A percentile compares a stretch with the other conserved stretches of the same genome.
phyloP scores from a whole-genome alignment of 2,113 vertebrate genomes.

The Nothoprocta perdicaria region DNA sequence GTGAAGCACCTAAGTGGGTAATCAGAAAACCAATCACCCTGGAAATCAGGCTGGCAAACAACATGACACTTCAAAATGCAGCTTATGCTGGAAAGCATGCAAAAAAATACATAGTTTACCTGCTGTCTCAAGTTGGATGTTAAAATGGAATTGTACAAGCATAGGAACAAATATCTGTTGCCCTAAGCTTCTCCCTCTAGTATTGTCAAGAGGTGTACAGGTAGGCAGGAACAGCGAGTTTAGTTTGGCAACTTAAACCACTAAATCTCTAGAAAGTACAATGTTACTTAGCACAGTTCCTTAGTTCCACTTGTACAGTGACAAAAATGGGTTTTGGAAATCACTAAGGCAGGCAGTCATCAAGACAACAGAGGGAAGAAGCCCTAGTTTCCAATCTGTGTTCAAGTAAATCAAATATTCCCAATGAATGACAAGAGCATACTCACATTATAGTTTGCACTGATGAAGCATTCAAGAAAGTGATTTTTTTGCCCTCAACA shows the following conservation, averaged over 20 bases:
- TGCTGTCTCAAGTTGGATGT: not conserved
- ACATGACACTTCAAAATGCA: not conserved
- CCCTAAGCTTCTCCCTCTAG: not conserved
- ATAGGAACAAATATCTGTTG: not conserved
- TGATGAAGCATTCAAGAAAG: not conserved
- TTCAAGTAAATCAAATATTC: not conserved
- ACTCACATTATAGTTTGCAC: not conserved
- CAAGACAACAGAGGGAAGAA: not conserved
- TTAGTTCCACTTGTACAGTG: not conserved
- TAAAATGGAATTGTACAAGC: not conserved
- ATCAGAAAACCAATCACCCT: not conserved
- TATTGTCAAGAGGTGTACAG: not conserved
- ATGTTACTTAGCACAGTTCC: not conserved
- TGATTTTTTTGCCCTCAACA: not conserved
- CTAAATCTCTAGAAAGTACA: not conserved
- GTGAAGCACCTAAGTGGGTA: constrained; percentile 73
- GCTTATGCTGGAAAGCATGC: not conserved
- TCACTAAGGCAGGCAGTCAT: not conserved
- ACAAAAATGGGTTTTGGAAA: not conserved
- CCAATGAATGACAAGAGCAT: not conserved
- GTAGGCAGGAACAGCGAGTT: rapidly evolving
- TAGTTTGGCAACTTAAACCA: not conserved
- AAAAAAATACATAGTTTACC: not conserved
- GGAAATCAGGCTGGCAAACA: not conserved
- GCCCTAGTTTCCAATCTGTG: not conserved